Base-by-base conservation (phyloP, 2,888 invertebrate species). In the Parelbella ahira region DNA sequence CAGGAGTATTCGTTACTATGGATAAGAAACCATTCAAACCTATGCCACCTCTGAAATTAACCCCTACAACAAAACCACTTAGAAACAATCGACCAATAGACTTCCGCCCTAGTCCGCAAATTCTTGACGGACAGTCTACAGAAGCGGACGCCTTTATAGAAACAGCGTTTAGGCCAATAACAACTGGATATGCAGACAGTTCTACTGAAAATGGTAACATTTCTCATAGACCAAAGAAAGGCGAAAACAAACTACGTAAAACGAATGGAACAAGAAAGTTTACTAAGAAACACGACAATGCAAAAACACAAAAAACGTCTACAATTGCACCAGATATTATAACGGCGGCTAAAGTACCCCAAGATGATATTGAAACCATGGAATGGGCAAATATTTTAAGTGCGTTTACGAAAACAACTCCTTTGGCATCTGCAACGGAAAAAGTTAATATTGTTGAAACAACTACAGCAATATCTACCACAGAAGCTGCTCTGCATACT, bases 11-110 rank as follows among this genome's bases (percentile, higher is more conserved):
- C 42, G 76, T 76, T 4, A 80, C 81, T 2, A 80, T 82, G 82
- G 86, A 87, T 43, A 87, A 84, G 48, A 87, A 87, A 34, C 84
- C 86, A 1, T 86, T 87, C 37, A 87, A 84, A 49, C 87, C 87
- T 3, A 68, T 87, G 80, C 87, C 87, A 6, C 86, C 86, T 1
- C 41, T 86, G n/a, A 86, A 84, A 45, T 53, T 59, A 6, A 45
- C 54, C 9, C 65, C 75, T 32, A 48, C 58, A 1, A 47, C 61
- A 1, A 83, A 79, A 48, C 65, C 65, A 2, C 38, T 58, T 13
- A 80, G 71, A 54, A 24, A 54, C 3, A 51, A 54, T 8, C 63
- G 53, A 32, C 81, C 79, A 8, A 50, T 62, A 19, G 80, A 86
- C 53, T 83, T 84, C 49, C 60, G 84, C 12, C 80, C 87, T 6